Conservation (phyloP, 1,140 invertebrate species). For the Temnothorax nylanderi region DNA sequence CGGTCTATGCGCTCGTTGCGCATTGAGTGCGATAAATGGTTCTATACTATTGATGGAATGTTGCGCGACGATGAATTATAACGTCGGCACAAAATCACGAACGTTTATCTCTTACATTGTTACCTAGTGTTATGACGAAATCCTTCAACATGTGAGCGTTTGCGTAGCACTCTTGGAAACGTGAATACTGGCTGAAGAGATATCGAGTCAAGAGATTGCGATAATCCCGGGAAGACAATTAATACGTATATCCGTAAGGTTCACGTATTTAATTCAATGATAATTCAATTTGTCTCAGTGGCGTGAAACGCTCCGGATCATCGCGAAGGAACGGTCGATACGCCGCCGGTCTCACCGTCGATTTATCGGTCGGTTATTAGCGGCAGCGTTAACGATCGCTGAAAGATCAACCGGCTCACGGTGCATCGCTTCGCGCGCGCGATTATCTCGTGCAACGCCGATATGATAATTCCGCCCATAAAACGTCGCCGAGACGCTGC, state of each 20-base stretch:
- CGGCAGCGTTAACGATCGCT: conserved; percentile 29
- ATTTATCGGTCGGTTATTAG: conserved; percentile 30
- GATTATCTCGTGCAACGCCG: conserved; percentile 9
- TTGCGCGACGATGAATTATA: conserved; percentile 20
- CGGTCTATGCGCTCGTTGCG: conserved; percentile 22
- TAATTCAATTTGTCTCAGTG: background rate
- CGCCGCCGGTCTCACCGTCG: background rate
- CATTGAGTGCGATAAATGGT: conserved; percentile 9
- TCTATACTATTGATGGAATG: conserved; percentile 9
- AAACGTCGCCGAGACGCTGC: conserved; percentile 44
- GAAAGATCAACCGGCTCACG: conserved; percentile 47
- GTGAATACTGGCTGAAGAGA: background rate
- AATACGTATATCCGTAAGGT: background rate
- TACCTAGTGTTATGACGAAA: background rate
- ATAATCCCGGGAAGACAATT: background rate
- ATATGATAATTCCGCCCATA: conserved; percentile 53
- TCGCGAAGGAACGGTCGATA: background rate
- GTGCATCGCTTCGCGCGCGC: background rate
- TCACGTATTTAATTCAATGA: background rate
- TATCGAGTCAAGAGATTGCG: background rate
- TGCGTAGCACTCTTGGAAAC: background rate
- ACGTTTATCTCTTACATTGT: background rate
- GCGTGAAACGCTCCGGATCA: background rate
- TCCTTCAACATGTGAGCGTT: background rate
- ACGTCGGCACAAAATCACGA: background rate